Percentiles rank a stretch among this genome's conserved stretches.
phyloP scores from a whole-genome alignment of 2,888 invertebrate species.

The Ophion obscuratus region DNA sequence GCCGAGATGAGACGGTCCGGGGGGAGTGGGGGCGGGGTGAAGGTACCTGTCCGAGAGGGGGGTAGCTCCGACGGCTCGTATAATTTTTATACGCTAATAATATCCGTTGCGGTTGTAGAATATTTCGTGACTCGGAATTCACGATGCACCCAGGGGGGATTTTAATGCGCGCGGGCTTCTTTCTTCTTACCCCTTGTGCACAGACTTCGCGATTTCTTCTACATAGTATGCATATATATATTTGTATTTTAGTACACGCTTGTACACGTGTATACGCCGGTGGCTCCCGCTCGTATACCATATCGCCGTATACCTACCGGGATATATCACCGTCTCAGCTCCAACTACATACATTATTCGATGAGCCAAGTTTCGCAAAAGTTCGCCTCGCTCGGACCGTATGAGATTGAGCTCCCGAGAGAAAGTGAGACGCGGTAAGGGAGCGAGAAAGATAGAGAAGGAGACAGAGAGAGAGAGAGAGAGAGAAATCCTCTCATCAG shows the following conservation, averaged over 20 bases:
- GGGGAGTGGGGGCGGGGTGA: not conserved
- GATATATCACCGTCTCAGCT: conserved; percentile 12
- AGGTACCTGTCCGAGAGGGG: not conserved
- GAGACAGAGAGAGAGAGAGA: not conserved
- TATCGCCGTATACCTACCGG: not conserved
- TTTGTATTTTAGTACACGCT: not conserved
- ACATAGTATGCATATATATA: conserved; percentile 2
- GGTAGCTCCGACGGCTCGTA: conserved; percentile 31
- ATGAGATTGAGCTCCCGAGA: not conserved
- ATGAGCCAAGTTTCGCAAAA: conserved; percentile 32
- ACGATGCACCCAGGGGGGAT: conserved; percentile 59
- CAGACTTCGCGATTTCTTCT: conserved; percentile 34
- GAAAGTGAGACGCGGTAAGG: not conserved
- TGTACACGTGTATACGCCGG: too few species aligned
- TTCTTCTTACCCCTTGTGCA: conserved; percentile 27
- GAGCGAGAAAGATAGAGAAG: not conserved
- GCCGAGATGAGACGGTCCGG: conserved; percentile 13
- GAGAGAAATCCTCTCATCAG: conserved; percentile 56
- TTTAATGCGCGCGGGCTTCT: conserved; percentile 43
- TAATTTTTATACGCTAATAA: conserved; percentile 54
- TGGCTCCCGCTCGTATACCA: too few species aligned
- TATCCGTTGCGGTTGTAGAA: conserved; percentile 54
- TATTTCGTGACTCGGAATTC: conserved; percentile 64
- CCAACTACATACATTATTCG: conserved; percentile 10
- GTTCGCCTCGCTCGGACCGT: not conserved